Base-by-base conservation (phyloP, 2,888 invertebrate genomes). In the Teleiodes luculella region DNA sequence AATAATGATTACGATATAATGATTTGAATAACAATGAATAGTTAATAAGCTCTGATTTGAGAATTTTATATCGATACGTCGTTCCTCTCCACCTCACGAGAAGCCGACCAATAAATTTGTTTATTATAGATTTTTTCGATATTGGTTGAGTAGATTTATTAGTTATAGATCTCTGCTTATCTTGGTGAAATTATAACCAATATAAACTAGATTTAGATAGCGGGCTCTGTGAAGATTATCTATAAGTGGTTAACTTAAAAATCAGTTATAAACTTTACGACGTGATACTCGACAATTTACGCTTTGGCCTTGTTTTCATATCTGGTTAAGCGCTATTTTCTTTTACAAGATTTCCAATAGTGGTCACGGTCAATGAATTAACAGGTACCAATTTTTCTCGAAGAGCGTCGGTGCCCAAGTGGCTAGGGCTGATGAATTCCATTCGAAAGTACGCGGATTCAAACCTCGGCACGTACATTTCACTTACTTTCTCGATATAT, bases 11-110 rank as follows among this genome's bases (percentile, higher is more conserved):
- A 58, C 58, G 54, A 65, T 72, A 66, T 41, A 69, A 64, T 69
- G 60, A 71, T 71, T 70, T 71, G 64, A 78, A 78, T 73, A 73
- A 76, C 76, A 79, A 80, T 80, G 79, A 80, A 80, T 80, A 76
- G 61, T 58, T 78, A 79, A 80, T 80, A 70, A 72, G 76, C 45
- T 61, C 62, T 64, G 63, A 67, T 68, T 66, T 11, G 41, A 74
- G 70, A 69, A 64, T 67, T 73, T 67, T 70, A 72, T 39, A 74
- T 74, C 67, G 68, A n/a, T 71, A 60, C 61, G 54, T 65, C 66
- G 66, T 76, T 76, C 74, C 75, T 79, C 70, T 57, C 65, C 68
- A 70, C 72, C 68, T 70, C 62, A 66, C 66, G 70, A 64, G 61
- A 63, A 60, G 65, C 59, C 62, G 68, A 70, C 66, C 72, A 76